Conservation (phyloP, 2,113 vertebrate species). For the Gnathonemus echidnorhynchus region DNA sequence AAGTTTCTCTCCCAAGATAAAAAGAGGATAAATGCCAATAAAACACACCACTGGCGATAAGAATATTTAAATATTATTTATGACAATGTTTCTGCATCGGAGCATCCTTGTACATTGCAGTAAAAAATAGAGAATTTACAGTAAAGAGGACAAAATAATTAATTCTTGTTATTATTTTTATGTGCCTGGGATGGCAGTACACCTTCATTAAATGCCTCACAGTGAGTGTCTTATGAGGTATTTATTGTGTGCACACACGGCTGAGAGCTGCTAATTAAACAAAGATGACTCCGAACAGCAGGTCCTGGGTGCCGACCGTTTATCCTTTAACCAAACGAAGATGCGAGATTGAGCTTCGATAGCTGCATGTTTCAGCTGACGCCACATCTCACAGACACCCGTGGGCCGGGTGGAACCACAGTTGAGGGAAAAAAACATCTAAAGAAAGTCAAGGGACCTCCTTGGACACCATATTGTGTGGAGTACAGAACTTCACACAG, state of each 20-base stretch:
- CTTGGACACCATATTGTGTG: neutral
- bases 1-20: neutral
- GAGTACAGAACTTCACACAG: neutral
- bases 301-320: neutral
- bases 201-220: conserved; percentile 41
- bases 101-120: neutral
- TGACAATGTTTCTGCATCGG: neutral
- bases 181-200: conserved; percentile 37
- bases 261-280: conserved; percentile 60
- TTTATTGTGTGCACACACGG: conserved; percentile 44
- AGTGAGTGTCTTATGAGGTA: conserved; percentile 32
- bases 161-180: conserved; percentile 46
- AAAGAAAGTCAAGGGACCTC: neutral
- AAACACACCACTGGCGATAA: neutral
- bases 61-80: neutral
- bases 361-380: neutral
- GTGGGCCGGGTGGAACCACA: neutral
- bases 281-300: conserved; percentile 35
- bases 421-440: neutral
- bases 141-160: conserved; percentile 7
- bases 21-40: neutral
- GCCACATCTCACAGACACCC: neutral
- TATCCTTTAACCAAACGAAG: neutral
- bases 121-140: neutral
- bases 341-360: neutral